phyloP scores from a whole-genome alignment of 2,888 invertebrate species.

The Noctuana brunneofusca region DNA sequence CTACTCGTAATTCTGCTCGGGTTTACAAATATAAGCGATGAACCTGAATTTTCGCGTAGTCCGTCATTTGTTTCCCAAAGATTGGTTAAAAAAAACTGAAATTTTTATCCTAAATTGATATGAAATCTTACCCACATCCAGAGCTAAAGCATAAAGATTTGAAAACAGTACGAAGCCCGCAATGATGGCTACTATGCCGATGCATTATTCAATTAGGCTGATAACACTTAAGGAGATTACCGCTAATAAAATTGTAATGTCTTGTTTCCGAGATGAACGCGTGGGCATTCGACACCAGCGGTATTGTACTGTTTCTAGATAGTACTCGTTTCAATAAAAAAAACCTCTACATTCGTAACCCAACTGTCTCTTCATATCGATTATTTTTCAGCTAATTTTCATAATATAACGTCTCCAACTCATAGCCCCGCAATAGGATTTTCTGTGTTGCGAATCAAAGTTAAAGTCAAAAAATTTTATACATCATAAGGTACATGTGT shows the following conservation, averaged over 20 bases:
- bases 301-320: slow-evolving; percentile 12
- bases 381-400: neutral
- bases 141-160: slow-evolving; percentile 39
- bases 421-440: too few relatives aligned
- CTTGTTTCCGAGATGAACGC: slow-evolving; percentile 74
- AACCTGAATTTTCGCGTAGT: too few relatives aligned
- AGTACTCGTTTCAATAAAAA: neutral
- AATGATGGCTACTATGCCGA: slow-evolving; percentile 57
- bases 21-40: too few relatives aligned
- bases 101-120: neutral
- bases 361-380: too few relatives aligned
- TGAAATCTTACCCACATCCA: slow-evolving; percentile 30
- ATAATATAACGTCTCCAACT: too few relatives aligned
- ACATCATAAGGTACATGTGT: too few relatives aligned
- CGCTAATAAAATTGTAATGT: slow-evolving; percentile 80
- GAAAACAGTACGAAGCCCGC: slow-evolving; percentile 35
- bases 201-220: slow-evolving; percentile 81
- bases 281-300: slow-evolving; percentile 55
- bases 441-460: too few relatives aligned
- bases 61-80: too few relatives aligned
- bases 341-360: too few relatives aligned
- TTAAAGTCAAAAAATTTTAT: too few relatives aligned
- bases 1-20: too few relatives aligned
- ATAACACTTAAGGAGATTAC: slow-evolving; percentile 80
- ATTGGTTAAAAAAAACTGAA: neutral